phyloP scores from a whole-genome alignment of 2,888 invertebrate genomes.

The Chymomyza caudatula region DNA sequence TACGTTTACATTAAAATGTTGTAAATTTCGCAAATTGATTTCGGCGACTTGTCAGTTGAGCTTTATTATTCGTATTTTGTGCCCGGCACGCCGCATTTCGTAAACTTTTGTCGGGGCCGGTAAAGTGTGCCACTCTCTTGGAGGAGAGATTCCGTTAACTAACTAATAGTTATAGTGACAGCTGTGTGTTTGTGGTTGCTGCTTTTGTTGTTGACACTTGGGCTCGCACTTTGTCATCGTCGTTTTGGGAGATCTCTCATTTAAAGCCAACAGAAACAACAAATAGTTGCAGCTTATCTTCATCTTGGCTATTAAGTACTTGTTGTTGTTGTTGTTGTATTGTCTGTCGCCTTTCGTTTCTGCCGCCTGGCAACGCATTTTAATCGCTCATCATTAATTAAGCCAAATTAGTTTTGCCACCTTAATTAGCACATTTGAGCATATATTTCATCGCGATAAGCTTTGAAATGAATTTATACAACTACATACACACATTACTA shows the following conservation, averaged over 20 bases:
- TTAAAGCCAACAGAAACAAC: conserved; percentile 3
- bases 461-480: conserved; percentile 36
- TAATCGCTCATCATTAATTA: conserved; percentile 63
- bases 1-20: conserved; percentile 48
- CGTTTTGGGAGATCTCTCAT: conserved; percentile 14
- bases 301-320: conserved; percentile 9
- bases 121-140: neutral
- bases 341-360: neutral
- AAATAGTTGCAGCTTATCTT: conserved; percentile 8
- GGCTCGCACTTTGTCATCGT: conserved; percentile 2
- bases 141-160: neutral
- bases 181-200: conserved; percentile 19
- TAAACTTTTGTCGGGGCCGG: conserved; percentile 31
- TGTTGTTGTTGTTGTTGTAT: neutral
- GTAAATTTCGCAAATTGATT: conserved; percentile 61
- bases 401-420: conserved; percentile 39
- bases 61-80: conserved; percentile 2
- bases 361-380: conserved; percentile 28
- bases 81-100: conserved; percentile 55
- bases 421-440: conserved; percentile 48
- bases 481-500: conserved; percentile 9
- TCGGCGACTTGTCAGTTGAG: conserved; percentile 24
- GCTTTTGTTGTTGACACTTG: conserved; percentile 10
- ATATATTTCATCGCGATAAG: conserved; percentile 49
- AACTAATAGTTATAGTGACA: conserved; percentile 21